Evolutionary conservation across 2,113 vertebrate genomes (phyloP), one percentile per base, ranked within the genome.

Genomic region (Macrotis lagotis): DNA sequence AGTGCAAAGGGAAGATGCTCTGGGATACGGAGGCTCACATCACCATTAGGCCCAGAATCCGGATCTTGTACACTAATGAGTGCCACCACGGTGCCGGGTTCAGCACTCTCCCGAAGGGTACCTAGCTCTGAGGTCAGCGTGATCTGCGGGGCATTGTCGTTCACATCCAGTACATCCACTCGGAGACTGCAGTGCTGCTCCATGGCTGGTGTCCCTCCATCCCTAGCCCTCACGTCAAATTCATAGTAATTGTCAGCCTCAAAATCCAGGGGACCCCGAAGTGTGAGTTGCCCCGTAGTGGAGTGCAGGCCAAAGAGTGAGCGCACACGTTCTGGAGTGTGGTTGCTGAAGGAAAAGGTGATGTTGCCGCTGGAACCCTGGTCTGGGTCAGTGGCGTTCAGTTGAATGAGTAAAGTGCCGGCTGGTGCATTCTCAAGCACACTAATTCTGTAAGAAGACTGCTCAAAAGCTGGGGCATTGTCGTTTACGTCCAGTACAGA

Each of bases 101-200:
- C 97, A 2, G 98, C 98, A 14, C 98, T 98, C 92, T 99, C 98
- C 0, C 97, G 98, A 25, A 99, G 97, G 31, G 97, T 96, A 6
- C 96, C 98, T 0, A 98, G 96, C 90, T 98, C 97, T 47, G 98
- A 98, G 22, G 98, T 98, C 92, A 98, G 97, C 0, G 98, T 97
- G 93, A 99, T 98, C 91, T 98, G 98, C 49, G 98, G 99, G 88
- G 98, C 98, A 0, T 99, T 98, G 93, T 99, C 99, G 37, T 98
- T 99, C 9, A 98, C 96, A 47, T 99, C 98, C n/a, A 98, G 90
- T 6, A 99, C 96, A 48, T 98, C 97, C 48, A 98, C 98, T 49
- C 98, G 93, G 28, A 98, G 97, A 51, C 97, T 98, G 91, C 98
- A 98, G 37, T 98, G 98, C 50, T 98, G 98, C 49, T 98, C 98